A percentile compares a stretch with the other conserved stretches of the same genome.
phyloP scores from a whole-genome alignment of 2,797 vertebrate species.

The Eurystomus glaucurus region DNA sequence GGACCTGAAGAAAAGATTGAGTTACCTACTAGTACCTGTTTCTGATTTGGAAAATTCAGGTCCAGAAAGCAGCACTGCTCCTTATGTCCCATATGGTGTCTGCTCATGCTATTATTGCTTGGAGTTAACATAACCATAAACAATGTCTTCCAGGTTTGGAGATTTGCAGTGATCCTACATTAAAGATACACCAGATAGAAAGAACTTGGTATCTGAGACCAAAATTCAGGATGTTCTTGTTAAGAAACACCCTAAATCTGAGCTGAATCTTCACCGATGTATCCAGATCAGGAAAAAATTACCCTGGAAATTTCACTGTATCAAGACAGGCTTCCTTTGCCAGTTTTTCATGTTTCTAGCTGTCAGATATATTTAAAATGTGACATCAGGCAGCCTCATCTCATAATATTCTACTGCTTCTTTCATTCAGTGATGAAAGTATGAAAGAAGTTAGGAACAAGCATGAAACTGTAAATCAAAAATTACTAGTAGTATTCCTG shows the following conservation, averaged over 20 bases:
- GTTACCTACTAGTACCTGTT: neutral
- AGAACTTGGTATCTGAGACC: neutral
- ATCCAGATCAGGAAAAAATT: neutral
- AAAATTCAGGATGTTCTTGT: neutral
- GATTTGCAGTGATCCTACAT: neutral
- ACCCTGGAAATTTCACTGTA: neutral
- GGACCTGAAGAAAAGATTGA: neutral
- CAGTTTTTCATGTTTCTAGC: neutral
- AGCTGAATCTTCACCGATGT: neutral
- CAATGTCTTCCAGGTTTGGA: neutral
- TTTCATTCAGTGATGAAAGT: neutral
- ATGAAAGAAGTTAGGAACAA: neutral
- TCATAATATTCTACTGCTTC: neutral
- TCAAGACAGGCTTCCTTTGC: neutral
- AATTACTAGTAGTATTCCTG: slow-evolving; percentile 13
- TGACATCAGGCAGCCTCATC: neutral
- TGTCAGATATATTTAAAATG: neutral
- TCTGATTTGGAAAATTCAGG: neutral
- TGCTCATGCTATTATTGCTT: neutral
- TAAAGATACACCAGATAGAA: neutral
- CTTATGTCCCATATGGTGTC: neutral
- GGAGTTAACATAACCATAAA: neutral
- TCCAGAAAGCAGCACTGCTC: neutral
- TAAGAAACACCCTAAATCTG: neutral
- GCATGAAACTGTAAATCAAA: neutral